phyloP scores from a whole-genome alignment of 2,888 invertebrate genomes.

The Saturnia japonica region DNA sequence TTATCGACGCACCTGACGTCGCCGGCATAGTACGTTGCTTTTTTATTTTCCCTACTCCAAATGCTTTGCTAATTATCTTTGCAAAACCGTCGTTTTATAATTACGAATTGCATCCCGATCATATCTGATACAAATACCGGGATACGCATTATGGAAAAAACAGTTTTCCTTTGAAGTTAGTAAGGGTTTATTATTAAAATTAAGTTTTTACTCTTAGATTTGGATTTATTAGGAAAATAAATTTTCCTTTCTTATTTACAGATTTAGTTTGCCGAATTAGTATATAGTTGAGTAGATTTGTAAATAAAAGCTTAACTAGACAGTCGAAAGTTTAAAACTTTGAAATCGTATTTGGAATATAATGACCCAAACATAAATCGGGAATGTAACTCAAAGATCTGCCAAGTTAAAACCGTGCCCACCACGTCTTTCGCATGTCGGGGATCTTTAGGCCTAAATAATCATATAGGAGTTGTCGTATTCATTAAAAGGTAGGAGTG shows the following conservation, averaged over 20 bases:
- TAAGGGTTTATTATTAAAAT: too few species aligned
- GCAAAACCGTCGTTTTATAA: background rate
- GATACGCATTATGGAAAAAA: too few species aligned
- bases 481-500: background rate
- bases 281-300: too few species aligned
- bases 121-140: too few species aligned
- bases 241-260: too few species aligned
- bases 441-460: background rate
- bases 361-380: background rate
- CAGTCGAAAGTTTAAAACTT: background rate
- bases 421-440: background rate
- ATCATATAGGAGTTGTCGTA: background rate
- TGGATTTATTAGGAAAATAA: too few species aligned
- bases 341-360: background rate
- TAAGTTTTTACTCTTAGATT: too few species aligned
- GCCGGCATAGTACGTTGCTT: slow-evolving; percentile 55
- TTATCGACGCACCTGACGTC: slow-evolving; percentile 53
- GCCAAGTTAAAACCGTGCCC: background rate
- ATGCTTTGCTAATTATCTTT: background rate
- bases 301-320: too few species aligned
- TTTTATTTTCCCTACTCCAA: background rate
- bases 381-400: background rate
- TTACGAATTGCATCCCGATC: too few species aligned
- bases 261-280: too few species aligned
- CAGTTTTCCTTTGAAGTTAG: too few species aligned